Conservation (phyloP, 2,888 invertebrate species). For the Ophion costatus region DNA sequence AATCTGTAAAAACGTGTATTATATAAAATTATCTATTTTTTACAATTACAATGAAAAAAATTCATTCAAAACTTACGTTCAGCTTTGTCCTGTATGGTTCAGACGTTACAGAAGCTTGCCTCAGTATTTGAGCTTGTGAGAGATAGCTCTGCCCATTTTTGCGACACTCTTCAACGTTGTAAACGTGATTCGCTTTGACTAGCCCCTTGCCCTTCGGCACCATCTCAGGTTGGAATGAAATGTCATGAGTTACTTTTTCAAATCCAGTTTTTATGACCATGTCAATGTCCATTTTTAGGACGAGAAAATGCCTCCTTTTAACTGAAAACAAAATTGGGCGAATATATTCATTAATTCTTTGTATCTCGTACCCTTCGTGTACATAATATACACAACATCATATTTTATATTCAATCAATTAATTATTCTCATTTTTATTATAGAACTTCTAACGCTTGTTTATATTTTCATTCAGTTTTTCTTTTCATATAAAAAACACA, state of each 20-base stretch:
- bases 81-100: slow-evolving; percentile 52
- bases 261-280: slow-evolving; percentile 66
- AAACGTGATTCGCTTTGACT: slow-evolving; percentile 58
- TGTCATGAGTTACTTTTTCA: slow-evolving; percentile 50
- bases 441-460: too few species aligned
- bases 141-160: slow-evolving; percentile 53
- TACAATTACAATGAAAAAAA: too few species aligned
- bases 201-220: slow-evolving; percentile 57
- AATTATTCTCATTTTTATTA: too few species aligned
- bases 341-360: too few species aligned
- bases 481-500: too few species aligned
- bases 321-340: not conserved
- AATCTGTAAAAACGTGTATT: too few species aligned
- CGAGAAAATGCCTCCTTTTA: slow-evolving; percentile 15
- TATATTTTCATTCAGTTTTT: too few species aligned
- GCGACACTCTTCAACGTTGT: slow-evolving; percentile 59
- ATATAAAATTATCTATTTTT: too few species aligned
- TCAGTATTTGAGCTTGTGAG: slow-evolving; percentile 56
- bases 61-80: too few species aligned
- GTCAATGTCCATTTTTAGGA: slow-evolving; percentile 31
- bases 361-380: too few species aligned
- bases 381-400: too few species aligned
- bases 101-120: slow-evolving; percentile 56
- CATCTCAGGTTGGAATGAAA: slow-evolving; percentile 61
- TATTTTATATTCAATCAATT: too few species aligned